Base-by-base conservation (phyloP, 2,888 invertebrate genomes). In the Clunio marinus region DNA sequence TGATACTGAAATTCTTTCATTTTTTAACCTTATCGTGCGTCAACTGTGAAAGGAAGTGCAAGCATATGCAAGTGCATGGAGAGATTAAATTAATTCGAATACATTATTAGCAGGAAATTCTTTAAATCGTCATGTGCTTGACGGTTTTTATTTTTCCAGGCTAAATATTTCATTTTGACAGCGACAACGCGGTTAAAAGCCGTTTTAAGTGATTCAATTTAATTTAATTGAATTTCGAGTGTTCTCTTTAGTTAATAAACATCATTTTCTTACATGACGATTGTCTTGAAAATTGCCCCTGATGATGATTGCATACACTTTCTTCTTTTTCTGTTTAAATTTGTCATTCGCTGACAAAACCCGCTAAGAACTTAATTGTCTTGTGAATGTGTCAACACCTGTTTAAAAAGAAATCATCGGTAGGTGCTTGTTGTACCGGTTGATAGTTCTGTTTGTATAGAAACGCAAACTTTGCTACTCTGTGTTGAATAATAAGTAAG, bases 201-300 rank as follows among this genome's bases (percentile, higher is more conserved):
- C 66, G 55, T 66, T 66, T 66, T 55, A 66, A 66, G 66, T 66
- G 66, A 66, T 27, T 66, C 55, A 66, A 66, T 66, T 66, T 66
- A 35, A 28, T 20, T 55, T 46, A 66, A 66, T 66, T 66, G 66
- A 66, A 51, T 66, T 66, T 5, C n/a, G 17, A 65, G 57, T 57
- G 57, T 51, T 27, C 51, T 8, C 10, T 2, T 20, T 17, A 65
- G 65, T 66, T 66, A 51, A 45, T 55, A 17, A 51, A 27, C 15
- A n/a, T 25, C 63, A 63, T 45, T 25, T 5, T 45, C 24, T 63
- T 15, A 28, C 28, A 22, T 22, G 63, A 10, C 20, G 17, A 22
- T 62, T 28, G 41, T 45, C 63, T 22, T 13, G 25, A 25, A 20
- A 27, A 51, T 41, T 41, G 41, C n/a, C 7, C n/a, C n/a, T 51